Percentiles rank a stretch among this genome's conserved stretches.
Conservation (phyloP, 1,140 invertebrate genomes). For the Meloidogyne hapla region DNA sequence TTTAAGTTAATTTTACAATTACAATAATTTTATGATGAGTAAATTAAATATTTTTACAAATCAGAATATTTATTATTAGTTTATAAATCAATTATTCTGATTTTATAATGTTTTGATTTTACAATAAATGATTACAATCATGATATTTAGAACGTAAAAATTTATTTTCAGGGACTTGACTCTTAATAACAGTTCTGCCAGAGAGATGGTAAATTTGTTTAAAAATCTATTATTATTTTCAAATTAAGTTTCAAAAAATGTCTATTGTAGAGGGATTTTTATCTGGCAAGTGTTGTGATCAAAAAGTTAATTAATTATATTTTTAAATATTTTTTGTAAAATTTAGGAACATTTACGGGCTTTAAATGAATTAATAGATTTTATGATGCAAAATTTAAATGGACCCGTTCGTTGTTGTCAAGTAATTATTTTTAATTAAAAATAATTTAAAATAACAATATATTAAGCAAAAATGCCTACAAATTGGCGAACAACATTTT, state of each 20-base stretch:
- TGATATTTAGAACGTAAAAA: too few species aligned
- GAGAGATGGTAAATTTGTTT: constrained; percentile 36
- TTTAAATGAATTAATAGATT: constrained; percentile 47
- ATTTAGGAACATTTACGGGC: constrained; percentile 33
- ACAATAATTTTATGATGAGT: too few species aligned
- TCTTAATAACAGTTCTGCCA: constrained; percentile 32
- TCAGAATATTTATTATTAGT: too few species aligned
- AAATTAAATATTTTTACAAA: too few species aligned
- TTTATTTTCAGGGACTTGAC: constrained; percentile 43
- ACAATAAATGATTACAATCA: too few species aligned
- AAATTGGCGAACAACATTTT: constrained; percentile 48
- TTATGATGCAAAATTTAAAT: constrained; percentile 47
- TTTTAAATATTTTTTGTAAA: not conserved
- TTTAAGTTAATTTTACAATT: too few species aligned
- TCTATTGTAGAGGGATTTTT: constrained; percentile 45
- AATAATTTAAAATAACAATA: not conserved
- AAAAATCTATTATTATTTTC: not conserved
- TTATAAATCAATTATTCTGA: too few species aligned
- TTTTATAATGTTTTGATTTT: too few species aligned
- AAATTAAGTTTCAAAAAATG: constrained; percentile 47
- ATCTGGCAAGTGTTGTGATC: constrained; percentile 49
- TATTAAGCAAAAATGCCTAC: constrained; percentile 42
- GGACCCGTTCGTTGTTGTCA: constrained; percentile 30
- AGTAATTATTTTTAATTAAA: constrained; percentile 9
- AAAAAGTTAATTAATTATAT: constrained; percentile 39